These are phyloP conservation scores for Varroa destructor DNA, from an alignment of 1,140 invertebrate genomes.

Conservation along the genomic window DNA sequence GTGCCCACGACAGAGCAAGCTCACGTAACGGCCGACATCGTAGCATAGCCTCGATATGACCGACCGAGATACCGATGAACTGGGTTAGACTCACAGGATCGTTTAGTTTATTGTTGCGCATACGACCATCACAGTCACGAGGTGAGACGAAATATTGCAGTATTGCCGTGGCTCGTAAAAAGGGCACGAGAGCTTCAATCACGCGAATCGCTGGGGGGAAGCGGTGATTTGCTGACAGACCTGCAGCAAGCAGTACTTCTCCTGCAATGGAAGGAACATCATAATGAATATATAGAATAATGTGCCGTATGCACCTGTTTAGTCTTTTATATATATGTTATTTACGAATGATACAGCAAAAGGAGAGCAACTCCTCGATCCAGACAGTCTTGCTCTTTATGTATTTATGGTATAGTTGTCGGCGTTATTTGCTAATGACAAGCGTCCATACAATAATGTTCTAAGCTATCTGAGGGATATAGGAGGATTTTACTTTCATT, in stretches of 20 bases:
- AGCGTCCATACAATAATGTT: too few relatives aligned
- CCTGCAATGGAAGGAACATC: not conserved
- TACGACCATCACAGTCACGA: not conserved
- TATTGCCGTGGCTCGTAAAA: constrained; percentile 1
- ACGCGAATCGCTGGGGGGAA: constrained; percentile 6
- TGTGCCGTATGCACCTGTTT: too few relatives aligned
- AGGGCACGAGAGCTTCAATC: constrained; percentile 21
- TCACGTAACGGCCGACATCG: constrained; percentile 29
- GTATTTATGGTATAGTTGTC: too few relatives aligned
- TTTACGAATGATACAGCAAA: too few relatives aligned
- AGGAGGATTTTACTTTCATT: too few relatives aligned
- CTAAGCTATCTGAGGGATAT: too few relatives aligned
- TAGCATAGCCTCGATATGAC: constrained; percentile 6
- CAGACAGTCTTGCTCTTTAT: too few relatives aligned
- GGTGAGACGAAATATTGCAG: constrained; percentile 26
- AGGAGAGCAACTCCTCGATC: too few relatives aligned
- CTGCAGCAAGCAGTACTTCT: constrained; percentile 18
- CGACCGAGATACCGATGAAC: constrained; percentile 9
- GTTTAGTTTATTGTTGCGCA: constrained; percentile 22
- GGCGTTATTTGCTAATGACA: too few relatives aligned
- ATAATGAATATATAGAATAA: too few relatives aligned
- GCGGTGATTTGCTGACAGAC: not conserved
- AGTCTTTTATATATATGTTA: too few relatives aligned
- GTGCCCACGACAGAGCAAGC: constrained; percentile 33
- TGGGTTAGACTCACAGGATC: not conserved